phyloP scores from a whole-genome alignment of 2,797 vertebrate genomes.

The Siniperca scherzeri region DNA sequence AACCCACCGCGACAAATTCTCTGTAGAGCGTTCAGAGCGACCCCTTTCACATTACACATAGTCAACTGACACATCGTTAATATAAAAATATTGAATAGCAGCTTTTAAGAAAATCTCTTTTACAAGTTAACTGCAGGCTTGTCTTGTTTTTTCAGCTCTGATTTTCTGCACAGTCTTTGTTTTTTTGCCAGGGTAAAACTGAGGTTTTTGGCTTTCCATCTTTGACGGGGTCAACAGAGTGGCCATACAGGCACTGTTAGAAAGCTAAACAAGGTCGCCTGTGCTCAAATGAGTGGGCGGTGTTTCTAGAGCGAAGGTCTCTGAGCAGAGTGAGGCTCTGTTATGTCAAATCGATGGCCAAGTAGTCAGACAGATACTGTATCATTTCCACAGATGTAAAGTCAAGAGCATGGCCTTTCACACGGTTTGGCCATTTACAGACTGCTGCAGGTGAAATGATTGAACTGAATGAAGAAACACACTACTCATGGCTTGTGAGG shows the following conservation, averaged over 20 bases:
- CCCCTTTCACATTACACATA: not conserved
- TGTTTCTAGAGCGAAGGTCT: not conserved
- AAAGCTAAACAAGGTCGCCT: slow-evolving; percentile 11
- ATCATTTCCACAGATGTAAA: not conserved
- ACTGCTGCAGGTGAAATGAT: not conserved
- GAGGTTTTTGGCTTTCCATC: not conserved
- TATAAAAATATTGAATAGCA: not conserved
- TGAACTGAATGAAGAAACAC: not conserved
- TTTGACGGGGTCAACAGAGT: not conserved
- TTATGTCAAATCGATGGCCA: not conserved
- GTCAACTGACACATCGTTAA: not conserved
- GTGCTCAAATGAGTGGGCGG: slow-evolving; percentile 1
- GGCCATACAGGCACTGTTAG: not conserved
- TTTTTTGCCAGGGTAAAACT: not conserved
- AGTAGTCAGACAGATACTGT: not conserved
- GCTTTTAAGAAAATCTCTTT: not conserved
- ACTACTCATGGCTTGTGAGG: not conserved
- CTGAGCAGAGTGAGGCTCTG: not conserved
- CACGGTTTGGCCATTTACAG: not conserved
- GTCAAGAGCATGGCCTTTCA: not conserved
- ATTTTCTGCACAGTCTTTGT: not conserved
- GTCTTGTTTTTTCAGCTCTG: not conserved
- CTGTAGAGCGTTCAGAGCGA: not conserved
- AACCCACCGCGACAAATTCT: not conserved
- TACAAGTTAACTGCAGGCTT: not conserved